Evolutionary conservation across 2,797 vertebrate species (phyloP), one percentile per base, ranked within the genome.

Genomic region (Eurystomus glaucurus): DNA sequence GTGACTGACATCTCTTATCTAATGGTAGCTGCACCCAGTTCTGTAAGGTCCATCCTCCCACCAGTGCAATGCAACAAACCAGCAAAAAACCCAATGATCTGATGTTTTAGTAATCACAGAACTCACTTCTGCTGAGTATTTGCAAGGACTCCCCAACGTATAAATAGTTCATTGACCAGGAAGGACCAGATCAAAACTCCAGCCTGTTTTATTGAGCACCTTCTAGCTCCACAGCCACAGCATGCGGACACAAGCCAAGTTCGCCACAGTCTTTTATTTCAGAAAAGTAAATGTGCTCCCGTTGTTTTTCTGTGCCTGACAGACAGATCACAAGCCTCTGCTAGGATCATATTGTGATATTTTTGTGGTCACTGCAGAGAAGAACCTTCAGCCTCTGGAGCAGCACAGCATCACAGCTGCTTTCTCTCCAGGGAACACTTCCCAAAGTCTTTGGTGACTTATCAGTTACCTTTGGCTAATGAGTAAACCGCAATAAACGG

Each of bases 291-390:
- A 17, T 0, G 0, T 6, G 37, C 6, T 71, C 29, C 41, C 3
- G 0, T 70, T 39, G 33, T 11, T 52, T 54, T 6, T 55, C 37
- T 21, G n/a, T 14, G 15, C 29, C 46, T 31, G 29, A 28, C 33
- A 16, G 50, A 33, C 54, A n/a, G 54, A 31, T 18, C 2, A 3
- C 5, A 28, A 39, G 21, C 41, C 48, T 33, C 71, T 25, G 22
- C 68, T 14, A 35, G n/a, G 43, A 55, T 21, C 25, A 18, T 1
- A 11, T 2, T 4, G 7, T 1, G 6, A 8, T n/a, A 4, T 29
- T 55, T 55, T 18, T 33, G 10, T 48, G 0, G 75, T 31, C 6
- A 1, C 57, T 18, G 23, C 28, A 17, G 0, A 21, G 0, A 2
- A 28, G 50, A 51, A 9, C 39, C 61, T 57, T 21, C 69, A 29